Evolutionary conservation across 2,797 vertebrate species (phyloP).

Genomic region (Acanthopagrus latus): DNA sequence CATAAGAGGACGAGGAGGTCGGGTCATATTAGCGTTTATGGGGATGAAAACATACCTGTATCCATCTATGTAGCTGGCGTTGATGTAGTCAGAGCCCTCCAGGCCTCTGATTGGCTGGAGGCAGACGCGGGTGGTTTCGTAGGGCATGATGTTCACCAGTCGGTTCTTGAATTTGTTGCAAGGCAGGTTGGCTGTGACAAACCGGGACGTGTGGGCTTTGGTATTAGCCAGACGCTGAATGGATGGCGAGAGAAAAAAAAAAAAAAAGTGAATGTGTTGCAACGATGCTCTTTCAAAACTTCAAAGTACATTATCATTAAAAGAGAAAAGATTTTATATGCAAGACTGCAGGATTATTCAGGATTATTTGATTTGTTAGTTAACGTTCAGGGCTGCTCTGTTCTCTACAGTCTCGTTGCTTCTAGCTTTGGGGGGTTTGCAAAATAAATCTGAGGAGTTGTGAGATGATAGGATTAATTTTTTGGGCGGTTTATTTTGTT

Average conservation of each 20-base stretch:
- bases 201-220: conserved; percentile 97
- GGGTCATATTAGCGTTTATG: conserved; percentile 67
- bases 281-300: background rate
- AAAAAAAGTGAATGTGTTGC: background rate
- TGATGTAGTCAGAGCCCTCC: conserved; percentile 98
- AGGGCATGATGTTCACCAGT: conserved; percentile 99
- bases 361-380: conserved; percentile 23
- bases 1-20: conserved; percentile 57
- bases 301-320: background rate
- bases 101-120: conserved; percentile 98
- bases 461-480: background rate
- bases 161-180: conserved; percentile 99
- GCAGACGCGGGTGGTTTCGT: conserved; percentile 96
- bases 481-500: background rate
- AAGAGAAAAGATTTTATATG: conserved; percentile 28
- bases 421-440: background rate
- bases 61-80: conserved; percentile 96
- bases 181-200: conserved; percentile 97
- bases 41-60: conserved; percentile 87
- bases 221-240: conserved; percentile 95
- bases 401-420: background rate
- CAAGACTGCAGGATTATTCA: conserved; percentile 15
- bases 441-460: conserved; percentile 1
- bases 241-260: conserved; percentile 11
- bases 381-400: background rate